phyloP scores from a whole-genome alignment of 2,797 vertebrate genomes.

The Danio choprae region DNA sequence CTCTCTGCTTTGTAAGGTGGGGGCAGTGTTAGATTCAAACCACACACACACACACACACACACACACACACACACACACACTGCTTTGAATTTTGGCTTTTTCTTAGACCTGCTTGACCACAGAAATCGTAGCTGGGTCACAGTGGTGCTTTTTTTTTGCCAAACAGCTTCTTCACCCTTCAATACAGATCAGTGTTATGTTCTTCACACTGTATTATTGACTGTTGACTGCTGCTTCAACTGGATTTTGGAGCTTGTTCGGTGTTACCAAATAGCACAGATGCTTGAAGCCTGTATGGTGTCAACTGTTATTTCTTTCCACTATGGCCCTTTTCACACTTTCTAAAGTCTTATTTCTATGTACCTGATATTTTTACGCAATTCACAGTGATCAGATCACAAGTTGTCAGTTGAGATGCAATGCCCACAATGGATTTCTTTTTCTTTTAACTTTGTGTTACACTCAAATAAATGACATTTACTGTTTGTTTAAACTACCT shows the following conservation, averaged over 20 bases:
- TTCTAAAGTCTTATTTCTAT: too few species aligned
- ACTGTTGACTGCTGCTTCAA: slow-evolving; percentile 8
- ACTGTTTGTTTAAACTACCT: too few species aligned
- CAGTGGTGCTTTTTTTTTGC: slow-evolving; percentile 7
- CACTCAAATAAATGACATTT: too few species aligned
- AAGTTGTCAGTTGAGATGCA: too few species aligned
- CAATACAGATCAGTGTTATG: slow-evolving; percentile 8
- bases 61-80: not conserved
- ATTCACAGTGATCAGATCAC: too few species aligned
- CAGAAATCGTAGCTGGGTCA: not conserved
- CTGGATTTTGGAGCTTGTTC: slow-evolving; percentile 1
- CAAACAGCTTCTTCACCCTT: slow-evolving; percentile 12
- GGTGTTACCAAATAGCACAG: not conserved
- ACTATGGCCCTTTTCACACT: too few species aligned
- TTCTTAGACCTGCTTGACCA: not conserved
- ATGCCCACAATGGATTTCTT: too few species aligned
- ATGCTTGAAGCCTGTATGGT: not conserved
- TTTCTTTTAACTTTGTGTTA: too few species aligned
- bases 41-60: not conserved
- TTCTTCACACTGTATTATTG: slow-evolving; percentile 4
- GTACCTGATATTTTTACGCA: too few species aligned
- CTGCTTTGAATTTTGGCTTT: slow-evolving; percentile 10
- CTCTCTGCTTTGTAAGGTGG: not conserved
- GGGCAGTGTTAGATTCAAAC: not conserved
- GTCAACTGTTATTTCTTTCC: too few species aligned